Conservation (phyloP, 2,888 invertebrate genomes). For the Ferdinandea cuprea region DNA sequence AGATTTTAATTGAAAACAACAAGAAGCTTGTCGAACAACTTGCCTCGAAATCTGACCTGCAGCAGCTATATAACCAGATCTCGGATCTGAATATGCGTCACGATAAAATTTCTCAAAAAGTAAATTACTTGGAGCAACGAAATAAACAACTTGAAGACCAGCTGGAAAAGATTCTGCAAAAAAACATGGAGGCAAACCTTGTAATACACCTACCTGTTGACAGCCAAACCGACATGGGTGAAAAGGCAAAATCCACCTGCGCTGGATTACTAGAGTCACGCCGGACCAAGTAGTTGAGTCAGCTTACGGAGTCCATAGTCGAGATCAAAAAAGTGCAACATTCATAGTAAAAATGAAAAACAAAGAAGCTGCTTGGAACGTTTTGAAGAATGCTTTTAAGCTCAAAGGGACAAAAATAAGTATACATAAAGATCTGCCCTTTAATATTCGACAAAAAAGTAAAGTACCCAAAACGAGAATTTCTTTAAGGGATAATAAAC, state of each 20-base stretch:
- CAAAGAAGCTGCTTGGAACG: conserved; percentile 8
- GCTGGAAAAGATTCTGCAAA: conserved; percentile 12
- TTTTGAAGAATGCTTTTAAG: conserved; percentile 25
- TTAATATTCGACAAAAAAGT: conserved; percentile 7
- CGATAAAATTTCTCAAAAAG: conserved; percentile 18
- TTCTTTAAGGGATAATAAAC: conserved; percentile 9
- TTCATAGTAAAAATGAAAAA: conserved; percentile 22
- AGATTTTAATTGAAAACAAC: conserved; percentile 22
- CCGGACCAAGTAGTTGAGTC: no score
- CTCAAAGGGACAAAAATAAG: conserved; percentile 26
- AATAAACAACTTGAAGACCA: conserved; percentile 25
- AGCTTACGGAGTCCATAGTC: background rate
- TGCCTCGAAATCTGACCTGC: conserved; percentile 26
- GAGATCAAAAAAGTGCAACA: conserved; percentile 4
- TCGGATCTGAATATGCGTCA: conserved; percentile 17
- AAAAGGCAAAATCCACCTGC: conserved; percentile 35
- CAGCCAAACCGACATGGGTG: conserved; percentile 17
- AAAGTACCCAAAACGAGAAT: conserved; percentile 11
- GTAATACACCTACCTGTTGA: conserved; percentile 23
- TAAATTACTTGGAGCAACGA: conserved; percentile 7
- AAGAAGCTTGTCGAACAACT: conserved; percentile 25
- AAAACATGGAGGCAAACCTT: conserved; percentile 20
- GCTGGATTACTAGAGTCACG: conserved; percentile 8
- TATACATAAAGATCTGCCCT: conserved; percentile 11
- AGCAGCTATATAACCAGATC: conserved; percentile 13